phyloP scores from a whole-genome alignment of 2,113 vertebrate species.

The Pseudorectes ferrugineus region DNA sequence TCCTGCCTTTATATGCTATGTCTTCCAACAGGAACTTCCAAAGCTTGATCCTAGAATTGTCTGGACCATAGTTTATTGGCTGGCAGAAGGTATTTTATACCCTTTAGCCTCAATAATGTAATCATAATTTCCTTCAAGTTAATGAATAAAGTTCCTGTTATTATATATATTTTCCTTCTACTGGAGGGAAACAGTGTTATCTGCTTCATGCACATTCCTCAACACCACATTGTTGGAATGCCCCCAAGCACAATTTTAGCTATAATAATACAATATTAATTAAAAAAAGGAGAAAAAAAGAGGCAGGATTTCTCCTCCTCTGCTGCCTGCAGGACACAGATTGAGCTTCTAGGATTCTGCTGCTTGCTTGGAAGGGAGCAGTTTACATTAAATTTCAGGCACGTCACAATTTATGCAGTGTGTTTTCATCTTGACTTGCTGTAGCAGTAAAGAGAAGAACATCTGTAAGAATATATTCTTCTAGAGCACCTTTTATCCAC shows the following conservation, averaged over 20 bases:
- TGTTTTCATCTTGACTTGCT: not conserved
- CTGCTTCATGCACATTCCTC: not conserved
- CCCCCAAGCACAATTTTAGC: not conserved
- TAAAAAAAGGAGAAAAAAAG: not conserved
- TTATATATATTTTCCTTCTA: not conserved
- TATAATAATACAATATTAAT: conserved; percentile 3
- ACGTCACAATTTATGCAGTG: not conserved
- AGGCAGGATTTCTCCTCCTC: not conserved
- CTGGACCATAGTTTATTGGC: not conserved
- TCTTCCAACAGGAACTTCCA: not conserved
- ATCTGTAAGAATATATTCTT: not conserved
- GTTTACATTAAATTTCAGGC: not conserved
- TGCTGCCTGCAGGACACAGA: not conserved
- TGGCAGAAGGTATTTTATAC: not conserved
- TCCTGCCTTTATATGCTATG: not conserved
- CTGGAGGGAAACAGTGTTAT: not conserved
- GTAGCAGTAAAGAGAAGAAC: not conserved
- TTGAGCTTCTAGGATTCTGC: not conserved
- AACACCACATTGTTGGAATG: not conserved
- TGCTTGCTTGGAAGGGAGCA: not conserved
- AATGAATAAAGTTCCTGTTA: conserved; percentile 14
- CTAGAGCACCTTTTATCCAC: not conserved
- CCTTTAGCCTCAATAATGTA: not conserved
- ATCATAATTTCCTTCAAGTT: conserved; percentile 4
- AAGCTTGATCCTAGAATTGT: not conserved